Percentiles rank a stretch among this genome's conserved stretches.
phyloP scores from a whole-genome alignment of 2,797 vertebrate species.

The Discoglossus pictus region DNA sequence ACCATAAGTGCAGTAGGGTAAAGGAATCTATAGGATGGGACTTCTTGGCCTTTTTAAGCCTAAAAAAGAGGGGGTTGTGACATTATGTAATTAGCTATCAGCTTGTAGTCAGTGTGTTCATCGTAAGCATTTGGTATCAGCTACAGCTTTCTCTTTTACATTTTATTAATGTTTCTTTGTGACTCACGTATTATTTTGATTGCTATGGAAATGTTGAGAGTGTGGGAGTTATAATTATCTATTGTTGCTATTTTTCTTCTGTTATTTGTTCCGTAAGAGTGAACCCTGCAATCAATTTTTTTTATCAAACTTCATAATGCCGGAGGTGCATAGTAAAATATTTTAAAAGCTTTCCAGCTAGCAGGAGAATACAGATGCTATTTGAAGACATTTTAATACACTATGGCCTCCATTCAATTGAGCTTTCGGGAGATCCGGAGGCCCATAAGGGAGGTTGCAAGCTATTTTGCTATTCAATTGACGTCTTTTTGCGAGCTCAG shows the following conservation, averaged over 20 bases:
- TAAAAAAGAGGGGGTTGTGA: not conserved
- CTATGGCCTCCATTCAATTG: no score
- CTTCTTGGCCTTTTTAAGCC: not conserved
- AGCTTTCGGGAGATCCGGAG: no score
- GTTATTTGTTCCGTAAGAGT: slow-evolving; percentile 29
- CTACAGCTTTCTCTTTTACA: slow-evolving; percentile 27
- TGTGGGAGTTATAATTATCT: slow-evolving; percentile 38
- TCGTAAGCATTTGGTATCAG: no score
- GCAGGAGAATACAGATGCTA: slow-evolving; percentile 1
- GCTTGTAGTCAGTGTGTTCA: no score
- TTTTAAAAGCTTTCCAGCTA: slow-evolving; percentile 26
- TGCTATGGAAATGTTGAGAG: slow-evolving; percentile 8
- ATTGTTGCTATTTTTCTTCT: slow-evolving; percentile 31
- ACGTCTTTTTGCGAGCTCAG: no score
- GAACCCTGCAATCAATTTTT: slow-evolving; percentile 34
- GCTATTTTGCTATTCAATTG: no score
- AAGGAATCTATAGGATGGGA: not conserved
- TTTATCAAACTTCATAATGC: slow-evolving; percentile 33
- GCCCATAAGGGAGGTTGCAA: no score
- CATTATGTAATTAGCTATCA: no score
- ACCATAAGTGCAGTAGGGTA: not conserved
- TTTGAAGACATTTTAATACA: slow-evolving; percentile 6
- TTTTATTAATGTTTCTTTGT: slow-evolving; percentile 32
- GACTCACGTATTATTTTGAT: slow-evolving; percentile 24
- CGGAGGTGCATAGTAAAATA: slow-evolving; percentile 19